Percentiles rank a stretch among this genome's conserved stretches.
These are phyloP conservation scores for Tapirus indicus DNA, from an alignment of 2,797 vertebrate genomes.

Conservation along the genomic window DNA sequence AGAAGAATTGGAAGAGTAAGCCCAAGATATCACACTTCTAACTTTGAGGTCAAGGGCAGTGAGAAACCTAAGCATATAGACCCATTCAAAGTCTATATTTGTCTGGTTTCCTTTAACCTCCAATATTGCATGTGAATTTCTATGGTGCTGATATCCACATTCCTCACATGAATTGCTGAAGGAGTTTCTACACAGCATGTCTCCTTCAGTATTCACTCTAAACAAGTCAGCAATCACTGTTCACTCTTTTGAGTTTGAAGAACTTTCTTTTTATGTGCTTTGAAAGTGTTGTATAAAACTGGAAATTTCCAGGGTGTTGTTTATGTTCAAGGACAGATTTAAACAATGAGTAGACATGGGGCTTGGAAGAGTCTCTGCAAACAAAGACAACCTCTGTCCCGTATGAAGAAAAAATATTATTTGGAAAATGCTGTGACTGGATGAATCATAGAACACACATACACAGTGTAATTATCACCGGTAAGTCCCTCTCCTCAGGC, in stretches of 20 bases:
- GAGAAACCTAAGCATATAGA: slow-evolving; percentile 25
- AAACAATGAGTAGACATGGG: slow-evolving; percentile 1
- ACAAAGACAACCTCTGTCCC: slow-evolving; percentile 32
- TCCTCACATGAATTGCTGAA: slow-evolving; percentile 41
- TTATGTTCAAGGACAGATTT: slow-evolving; percentile 66
- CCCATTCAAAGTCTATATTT: neutral
- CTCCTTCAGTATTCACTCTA: neutral
- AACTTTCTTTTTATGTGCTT: slow-evolving; percentile 46
- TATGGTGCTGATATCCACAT: neutral
- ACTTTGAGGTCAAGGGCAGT: slow-evolving; percentile 44
- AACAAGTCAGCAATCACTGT: neutral
- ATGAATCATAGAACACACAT: neutral
- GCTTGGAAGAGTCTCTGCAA: neutral
- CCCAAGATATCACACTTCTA: neutral
- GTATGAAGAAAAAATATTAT: slow-evolving; percentile 1
- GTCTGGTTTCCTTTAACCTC: neutral
- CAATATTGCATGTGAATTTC: neutral
- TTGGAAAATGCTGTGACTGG: slow-evolving; percentile 51
- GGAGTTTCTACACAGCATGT: neutral
- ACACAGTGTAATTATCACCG: neutral
- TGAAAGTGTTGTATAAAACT: slow-evolving; percentile 57
- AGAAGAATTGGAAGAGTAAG: slow-evolving; percentile 57
- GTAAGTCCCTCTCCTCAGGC: neutral
- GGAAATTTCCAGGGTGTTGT: slow-evolving; percentile 41
- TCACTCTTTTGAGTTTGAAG: slow-evolving; percentile 56